These are phyloP conservation scores for Willowsia nigromaculata DNA, from an alignment of 2,888 invertebrate genomes.

Conservation along the genomic window DNA sequence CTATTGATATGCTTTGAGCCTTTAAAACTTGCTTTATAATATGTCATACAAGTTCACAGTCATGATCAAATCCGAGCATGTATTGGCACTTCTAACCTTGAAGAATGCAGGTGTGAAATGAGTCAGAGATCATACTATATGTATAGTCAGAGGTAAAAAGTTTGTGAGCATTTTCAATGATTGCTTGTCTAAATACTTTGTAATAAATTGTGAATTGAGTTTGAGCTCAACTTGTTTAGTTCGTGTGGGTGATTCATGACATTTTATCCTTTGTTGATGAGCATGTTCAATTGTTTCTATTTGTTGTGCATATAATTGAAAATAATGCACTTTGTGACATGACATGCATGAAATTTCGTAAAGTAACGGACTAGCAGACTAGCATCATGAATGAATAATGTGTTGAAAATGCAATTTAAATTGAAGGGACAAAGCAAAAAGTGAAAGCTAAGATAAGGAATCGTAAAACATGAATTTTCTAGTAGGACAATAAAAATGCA, in stretches of 20 bases:
- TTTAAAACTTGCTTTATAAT: neutral
- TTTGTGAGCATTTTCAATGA: neutral
- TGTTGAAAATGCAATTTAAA: neutral
- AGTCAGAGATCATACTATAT: neutral
- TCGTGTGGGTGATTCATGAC: slow-evolving; percentile 22
- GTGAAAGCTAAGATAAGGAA: neutral
- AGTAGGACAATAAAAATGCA: neutral
- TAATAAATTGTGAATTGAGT: neutral
- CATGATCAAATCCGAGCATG: neutral
- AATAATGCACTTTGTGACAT: neutral
- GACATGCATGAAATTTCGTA: neutral
- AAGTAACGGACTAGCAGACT: neutral
- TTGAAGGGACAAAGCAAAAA: slow-evolving; percentile 14
- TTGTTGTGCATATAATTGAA: neutral
- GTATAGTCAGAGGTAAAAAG: neutral
- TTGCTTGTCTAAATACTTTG: neutral
- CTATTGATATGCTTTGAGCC: neutral
- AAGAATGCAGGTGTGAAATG: neutral
- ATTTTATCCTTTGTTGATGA: neutral
- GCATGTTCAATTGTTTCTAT: neutral
- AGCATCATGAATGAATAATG: neutral
- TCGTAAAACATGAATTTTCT: neutral
- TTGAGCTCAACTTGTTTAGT: neutral
- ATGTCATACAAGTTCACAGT: neutral
- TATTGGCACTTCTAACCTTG: neutral